phyloP scores from a whole-genome alignment of 53 echinoderm and acorn worm genomes.

The Hippasteria phrygiana region DNA sequence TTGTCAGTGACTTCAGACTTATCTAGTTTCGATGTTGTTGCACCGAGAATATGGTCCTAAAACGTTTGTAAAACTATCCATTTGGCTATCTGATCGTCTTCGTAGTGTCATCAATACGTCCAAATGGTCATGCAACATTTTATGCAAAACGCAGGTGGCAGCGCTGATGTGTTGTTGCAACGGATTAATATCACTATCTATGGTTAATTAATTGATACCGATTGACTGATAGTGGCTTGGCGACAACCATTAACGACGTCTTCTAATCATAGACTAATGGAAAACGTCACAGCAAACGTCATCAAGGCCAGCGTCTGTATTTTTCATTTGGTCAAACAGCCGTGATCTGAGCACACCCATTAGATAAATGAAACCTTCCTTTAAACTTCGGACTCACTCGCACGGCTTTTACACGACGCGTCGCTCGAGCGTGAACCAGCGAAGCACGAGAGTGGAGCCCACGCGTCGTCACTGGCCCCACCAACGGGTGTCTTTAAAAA shows the following conservation, averaged over 20 bases:
- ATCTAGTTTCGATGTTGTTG: no score
- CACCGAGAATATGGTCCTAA: no score
- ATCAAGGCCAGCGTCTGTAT: neutral
- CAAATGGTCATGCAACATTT: no score
- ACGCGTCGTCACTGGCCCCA: no score
- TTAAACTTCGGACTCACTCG: conserved; percentile 42
- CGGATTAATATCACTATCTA: neutral
- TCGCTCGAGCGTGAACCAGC: neutral
- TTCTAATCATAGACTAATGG: neutral
- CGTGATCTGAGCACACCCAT: conserved; percentile 8
- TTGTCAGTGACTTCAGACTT: no score
- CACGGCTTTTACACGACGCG: neutral
- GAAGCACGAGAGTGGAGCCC: neutral
- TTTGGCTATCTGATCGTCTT: no score
- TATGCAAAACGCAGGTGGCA: conserved; percentile 9
- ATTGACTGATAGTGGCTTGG: neutral
- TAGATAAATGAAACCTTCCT: conserved; percentile 35
- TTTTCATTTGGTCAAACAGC: neutral
- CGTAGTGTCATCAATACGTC: no score
- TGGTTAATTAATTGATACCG: conserved; percentile 41
- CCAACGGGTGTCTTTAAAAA: neutral
- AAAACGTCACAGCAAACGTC: neutral
- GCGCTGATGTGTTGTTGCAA: neutral
- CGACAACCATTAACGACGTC: neutral
- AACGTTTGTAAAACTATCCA: no score